Conservation (phyloP, 2,888 invertebrate species). For the Cephus rjabovi region DNA sequence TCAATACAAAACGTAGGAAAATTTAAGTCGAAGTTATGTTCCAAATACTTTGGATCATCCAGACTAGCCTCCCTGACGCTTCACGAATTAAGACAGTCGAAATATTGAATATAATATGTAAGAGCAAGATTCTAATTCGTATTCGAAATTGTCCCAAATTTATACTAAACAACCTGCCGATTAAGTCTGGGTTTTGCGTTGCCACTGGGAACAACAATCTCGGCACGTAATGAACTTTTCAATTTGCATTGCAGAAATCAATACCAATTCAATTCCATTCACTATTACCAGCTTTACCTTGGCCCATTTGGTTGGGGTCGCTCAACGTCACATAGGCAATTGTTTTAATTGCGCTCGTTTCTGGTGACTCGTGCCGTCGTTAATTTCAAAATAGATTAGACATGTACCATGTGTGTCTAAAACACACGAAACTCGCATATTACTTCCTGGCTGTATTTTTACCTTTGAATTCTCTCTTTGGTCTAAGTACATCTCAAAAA, state of each 20-base stretch:
- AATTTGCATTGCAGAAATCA: conserved; percentile 16
- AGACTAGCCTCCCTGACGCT: neutral
- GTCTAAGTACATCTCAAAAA: no score
- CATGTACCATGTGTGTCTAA: neutral
- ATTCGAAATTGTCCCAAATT: neutral
- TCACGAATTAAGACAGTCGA: neutral
- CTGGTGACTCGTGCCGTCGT: neutral
- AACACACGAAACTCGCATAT: neutral
- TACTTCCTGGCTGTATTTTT: neutral
- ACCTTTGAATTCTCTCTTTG: no score
- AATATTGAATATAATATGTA: neutral
- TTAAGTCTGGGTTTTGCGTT: neutral
- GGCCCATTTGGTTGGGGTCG: conserved; percentile 4
- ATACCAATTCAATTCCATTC: conserved; percentile 16
- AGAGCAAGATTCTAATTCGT: neutral
- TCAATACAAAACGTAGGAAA: neutral
- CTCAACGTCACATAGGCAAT: conserved; percentile 22
- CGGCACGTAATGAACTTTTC: conserved; percentile 13
- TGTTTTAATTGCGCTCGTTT: conserved; percentile 25
- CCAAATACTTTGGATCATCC: neutral
- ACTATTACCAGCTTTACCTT: conserved; percentile 1
- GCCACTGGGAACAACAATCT: conserved; percentile 2
- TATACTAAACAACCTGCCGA: neutral
- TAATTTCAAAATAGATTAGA: neutral
- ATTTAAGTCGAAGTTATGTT: neutral